Base-by-base conservation (phyloP, 2,113 vertebrate species). In the Glaucidium brasilianum region DNA sequence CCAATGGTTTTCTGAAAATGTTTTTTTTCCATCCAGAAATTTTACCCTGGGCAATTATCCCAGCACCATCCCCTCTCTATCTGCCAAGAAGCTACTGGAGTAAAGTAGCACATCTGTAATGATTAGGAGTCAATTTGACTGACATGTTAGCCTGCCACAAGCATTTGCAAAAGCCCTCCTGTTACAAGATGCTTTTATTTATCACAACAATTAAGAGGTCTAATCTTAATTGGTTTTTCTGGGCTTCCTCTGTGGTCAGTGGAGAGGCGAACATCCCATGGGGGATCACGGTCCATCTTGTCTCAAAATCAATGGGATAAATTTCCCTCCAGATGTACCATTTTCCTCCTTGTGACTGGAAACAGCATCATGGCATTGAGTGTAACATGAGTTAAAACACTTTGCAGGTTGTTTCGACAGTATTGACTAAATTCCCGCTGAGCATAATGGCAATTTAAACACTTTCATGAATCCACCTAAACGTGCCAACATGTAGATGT, bases 241-340 rank as follows among this genome's bases (percentile, higher is more conserved):
- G 17, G 8, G 14, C 8, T 50, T 10, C 7, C 5, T 73, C 29
- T 55, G 20, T 59, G 55, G 32, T 22, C 47, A 71, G 0, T 29
- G 20, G 41, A 52, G 72, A 56, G 9, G 6, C 5, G 83, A 80
- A 62, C 6, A 16, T 12, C 8, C 15, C 12, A 3, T 8, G 10
- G 18, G 25, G 6, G 15, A 47, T 3, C 17, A n/a, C 0, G 3
- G 30, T 23, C 29, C 34, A 22, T 23, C 34, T 58, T 37, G 6
- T 32, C 25, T 83, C 52, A 55, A 81, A 88, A 32, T 18, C 17
- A 32, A 6, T 6, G 32, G 63, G 63, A 41, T 29, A 58, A 62
- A 74, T 69, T 86, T 59, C 41, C 5, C 23, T 66, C 29, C 45
- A 79, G 53, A 68, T 39, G 39, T 25, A 43, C 7, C 15, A 8